Conservation (phyloP, 2,113 vertebrate species). For the Marmota flaviventris region DNA sequence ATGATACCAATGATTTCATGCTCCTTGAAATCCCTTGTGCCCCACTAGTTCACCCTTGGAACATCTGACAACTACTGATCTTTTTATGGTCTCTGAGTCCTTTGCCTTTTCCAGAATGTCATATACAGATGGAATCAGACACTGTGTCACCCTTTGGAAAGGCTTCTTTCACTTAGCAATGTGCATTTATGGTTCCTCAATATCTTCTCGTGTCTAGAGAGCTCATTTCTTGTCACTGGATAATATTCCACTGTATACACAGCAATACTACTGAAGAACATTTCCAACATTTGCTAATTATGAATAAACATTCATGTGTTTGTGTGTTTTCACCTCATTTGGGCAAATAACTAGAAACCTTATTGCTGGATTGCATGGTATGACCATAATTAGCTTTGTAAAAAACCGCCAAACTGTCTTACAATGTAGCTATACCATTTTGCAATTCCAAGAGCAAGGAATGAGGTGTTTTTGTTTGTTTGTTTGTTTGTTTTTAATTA, state of each 20-base stretch:
- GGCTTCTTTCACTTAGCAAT: neutral
- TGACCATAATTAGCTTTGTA: neutral
- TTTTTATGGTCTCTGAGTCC: neutral
- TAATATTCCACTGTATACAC: neutral
- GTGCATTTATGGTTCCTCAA: neutral
- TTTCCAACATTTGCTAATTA: neutral
- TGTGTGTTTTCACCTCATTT: constrained; percentile 35
- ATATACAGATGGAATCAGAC: neutral
- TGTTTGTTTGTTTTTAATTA: no score
- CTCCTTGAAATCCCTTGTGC: neutral
- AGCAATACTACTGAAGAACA: neutral
- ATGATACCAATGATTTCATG: neutral
- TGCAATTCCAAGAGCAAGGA: neutral
- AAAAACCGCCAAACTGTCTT: neutral
- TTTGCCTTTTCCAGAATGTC: neutral
- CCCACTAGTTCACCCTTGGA: neutral
- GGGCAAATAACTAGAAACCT: neutral
- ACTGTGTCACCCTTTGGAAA: neutral
- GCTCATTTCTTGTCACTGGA: neutral
- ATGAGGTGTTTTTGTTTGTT: neutral
- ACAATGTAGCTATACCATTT: neutral
- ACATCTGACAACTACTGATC: neutral
- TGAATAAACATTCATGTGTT: neutral
- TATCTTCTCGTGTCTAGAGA: neutral
- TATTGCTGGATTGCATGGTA: neutral